Percentiles rank a stretch among this genome's conserved stretches.
phyloP scores from a whole-genome alignment of 2,888 invertebrate genomes.

The Cryptophagus acutangulus region DNA sequence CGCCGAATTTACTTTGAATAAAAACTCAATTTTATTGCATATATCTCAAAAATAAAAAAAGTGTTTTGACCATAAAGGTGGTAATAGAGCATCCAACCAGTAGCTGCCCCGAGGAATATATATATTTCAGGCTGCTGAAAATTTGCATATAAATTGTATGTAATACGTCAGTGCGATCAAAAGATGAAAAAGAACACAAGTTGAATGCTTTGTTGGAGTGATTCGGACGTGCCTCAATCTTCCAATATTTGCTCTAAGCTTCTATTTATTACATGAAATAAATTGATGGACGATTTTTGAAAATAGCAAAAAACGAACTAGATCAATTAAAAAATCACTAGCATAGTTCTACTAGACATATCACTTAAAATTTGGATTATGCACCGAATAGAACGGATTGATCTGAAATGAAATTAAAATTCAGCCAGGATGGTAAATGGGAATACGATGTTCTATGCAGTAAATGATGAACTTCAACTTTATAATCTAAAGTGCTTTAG shows the following conservation, averaged over 20 bases:
- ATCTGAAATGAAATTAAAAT: no score
- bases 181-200: constrained; percentile 31
- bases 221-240: constrained; percentile 3
- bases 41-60: constrained; percentile 20
- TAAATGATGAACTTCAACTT: constrained; percentile 6
- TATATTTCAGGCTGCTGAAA: constrained; percentile 11
- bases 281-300: no score
- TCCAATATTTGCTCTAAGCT: no score
- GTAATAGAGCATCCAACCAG: constrained; percentile 12
- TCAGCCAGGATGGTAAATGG: constrained; percentile 1
- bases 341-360: no score
- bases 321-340: neutral
- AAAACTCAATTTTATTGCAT: constrained; percentile 29
- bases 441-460: neutral
- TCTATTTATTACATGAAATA: no score
- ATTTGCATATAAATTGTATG: constrained; percentile 41
- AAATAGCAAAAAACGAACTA: neutral
- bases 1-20: constrained; percentile 32
- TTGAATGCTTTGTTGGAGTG: constrained; percentile 3
- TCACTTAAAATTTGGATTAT: no score
- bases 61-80: constrained; percentile 14
- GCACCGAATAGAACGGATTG: no score
- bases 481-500: constrained; percentile 4
- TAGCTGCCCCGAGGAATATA: constrained; percentile 20
- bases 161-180: constrained; percentile 33